Evolutionary conservation across 2,797 vertebrate species (phyloP).

Genomic region (Neosilurus hyrtlii): DNA sequence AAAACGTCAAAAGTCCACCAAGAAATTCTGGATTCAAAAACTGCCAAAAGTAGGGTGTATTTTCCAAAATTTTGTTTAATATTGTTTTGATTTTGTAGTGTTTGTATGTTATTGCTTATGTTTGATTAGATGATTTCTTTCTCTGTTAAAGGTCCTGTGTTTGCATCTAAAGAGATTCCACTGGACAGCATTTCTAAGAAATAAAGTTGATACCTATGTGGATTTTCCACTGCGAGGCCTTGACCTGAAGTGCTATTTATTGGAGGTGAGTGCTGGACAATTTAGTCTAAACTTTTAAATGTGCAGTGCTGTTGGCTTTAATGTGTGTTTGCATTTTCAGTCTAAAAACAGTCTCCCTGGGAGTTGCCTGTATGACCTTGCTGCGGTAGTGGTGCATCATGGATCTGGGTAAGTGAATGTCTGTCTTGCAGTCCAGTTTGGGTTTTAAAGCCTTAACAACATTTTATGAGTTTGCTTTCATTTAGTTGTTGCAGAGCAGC

Average conservation of each 20-base stretch:
- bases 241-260: slow-evolving; percentile 93
- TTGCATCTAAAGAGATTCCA: slow-evolving; percentile 97
- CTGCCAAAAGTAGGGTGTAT: slow-evolving; percentile 83
- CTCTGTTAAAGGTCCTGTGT: slow-evolving; percentile 84
- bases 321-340: slow-evolving; percentile 63
- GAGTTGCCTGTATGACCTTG: slow-evolving; percentile 90
- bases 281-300: background rate
- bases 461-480: background rate
- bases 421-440: background rate
- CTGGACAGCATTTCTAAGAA: slow-evolving; percentile 97
- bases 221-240: slow-evolving; percentile 90
- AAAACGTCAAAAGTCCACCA: slow-evolving; percentile 97
- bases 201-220: slow-evolving; percentile 96
- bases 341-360: slow-evolving; percentile 87
- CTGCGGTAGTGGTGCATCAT: slow-evolving; percentile 95
- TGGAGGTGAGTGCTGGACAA: slow-evolving; percentile 79
- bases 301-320: background rate
- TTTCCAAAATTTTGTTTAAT: background rate
- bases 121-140: background rate
- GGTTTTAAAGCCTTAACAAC: background rate
- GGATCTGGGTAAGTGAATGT: slow-evolving; percentile 90
- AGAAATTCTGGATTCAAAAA: slow-evolving; percentile 99
- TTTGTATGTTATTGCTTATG: background rate
- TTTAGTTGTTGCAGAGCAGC: background rate
- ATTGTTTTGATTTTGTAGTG: too few species aligned